Conservation (phyloP, 2,113 vertebrate species). For the Saccopteryx leptura region DNA sequence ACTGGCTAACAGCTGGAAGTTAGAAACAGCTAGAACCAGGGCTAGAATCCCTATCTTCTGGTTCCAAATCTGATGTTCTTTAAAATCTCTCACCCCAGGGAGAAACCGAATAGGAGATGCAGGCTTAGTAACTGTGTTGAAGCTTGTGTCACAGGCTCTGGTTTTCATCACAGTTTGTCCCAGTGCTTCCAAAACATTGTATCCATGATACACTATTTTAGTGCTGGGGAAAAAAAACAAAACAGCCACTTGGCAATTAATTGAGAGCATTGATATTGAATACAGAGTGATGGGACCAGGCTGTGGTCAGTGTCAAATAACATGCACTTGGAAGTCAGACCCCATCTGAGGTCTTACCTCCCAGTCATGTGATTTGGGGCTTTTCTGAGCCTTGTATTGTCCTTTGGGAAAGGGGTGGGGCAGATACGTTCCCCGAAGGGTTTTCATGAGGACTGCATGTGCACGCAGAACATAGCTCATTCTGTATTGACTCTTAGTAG, state of each 20-base stretch:
- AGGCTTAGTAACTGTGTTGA: not conserved
- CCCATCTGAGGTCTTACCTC: not conserved
- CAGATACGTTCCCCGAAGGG: not conserved
- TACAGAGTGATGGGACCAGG: too few relatives aligned
- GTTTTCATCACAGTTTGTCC: not conserved
- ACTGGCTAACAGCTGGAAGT: not conserved
- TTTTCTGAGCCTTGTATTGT: not conserved
- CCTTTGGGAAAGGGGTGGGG: not conserved
- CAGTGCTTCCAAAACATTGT: not conserved
- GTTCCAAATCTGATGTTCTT: not conserved
- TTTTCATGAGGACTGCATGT: not conserved
- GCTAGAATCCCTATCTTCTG: not conserved
- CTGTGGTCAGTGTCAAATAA: not conserved
- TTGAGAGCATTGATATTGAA: not conserved
- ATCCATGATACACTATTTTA: not conserved
- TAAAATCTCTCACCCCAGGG: not conserved
- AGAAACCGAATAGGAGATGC: not conserved
- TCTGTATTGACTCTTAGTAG: not conserved
- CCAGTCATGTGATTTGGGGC: not conserved
- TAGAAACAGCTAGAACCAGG: not conserved
- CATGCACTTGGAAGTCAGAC: not conserved
- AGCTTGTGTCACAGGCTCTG: not conserved
- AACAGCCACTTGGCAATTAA: not conserved
- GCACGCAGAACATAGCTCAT: not conserved
- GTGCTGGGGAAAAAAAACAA: not conserved